Percentiles rank a stretch among this genome's conserved stretches.
Evolutionary conservation across 2,113 vertebrate species (phyloP).

Genomic region (Rhadina sibilatrix): DNA sequence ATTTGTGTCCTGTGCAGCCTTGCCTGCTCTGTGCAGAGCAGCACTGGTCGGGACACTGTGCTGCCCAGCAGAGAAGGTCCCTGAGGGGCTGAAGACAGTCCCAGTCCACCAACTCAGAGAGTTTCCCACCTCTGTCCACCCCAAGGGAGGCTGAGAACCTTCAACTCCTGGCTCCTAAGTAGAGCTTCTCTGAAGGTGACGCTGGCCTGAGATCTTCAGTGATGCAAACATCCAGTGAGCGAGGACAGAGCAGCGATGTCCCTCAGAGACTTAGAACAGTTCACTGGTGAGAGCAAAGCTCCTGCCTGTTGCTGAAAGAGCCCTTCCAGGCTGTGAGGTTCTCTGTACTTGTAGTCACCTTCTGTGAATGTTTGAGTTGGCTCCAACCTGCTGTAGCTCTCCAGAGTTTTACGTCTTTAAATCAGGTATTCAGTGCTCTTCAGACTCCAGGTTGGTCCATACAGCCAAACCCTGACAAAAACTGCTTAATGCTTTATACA

Average conservation of each 20-base stretch:
- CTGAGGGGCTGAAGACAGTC: not conserved
- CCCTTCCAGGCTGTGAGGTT: not conserved
- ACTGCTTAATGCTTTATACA: conserved; percentile 42
- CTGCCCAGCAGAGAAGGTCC: not conserved
- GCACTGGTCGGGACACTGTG: not conserved
- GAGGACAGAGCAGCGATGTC: not conserved
- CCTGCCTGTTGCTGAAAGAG: not conserved
- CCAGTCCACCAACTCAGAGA: not conserved
- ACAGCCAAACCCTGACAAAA: conserved; percentile 34
- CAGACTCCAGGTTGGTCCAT: not conserved
- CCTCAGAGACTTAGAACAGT: not conserved
- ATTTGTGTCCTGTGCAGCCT: not conserved
- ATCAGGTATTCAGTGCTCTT: not conserved
- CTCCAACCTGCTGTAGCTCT: not conserved
- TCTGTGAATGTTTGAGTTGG: not conserved
- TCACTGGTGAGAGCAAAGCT: not conserved
- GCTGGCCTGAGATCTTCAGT: not conserved
- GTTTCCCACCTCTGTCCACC: not conserved
- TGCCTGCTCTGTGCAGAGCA: not conserved
- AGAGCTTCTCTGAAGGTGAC: not conserved
- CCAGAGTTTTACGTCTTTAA: not conserved
- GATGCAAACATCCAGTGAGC: not conserved
- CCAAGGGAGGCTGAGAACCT: not conserved
- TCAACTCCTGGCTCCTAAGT: not conserved
- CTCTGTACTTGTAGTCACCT: not conserved